Percentiles rank a stretch among this genome's conserved stretches.
Conservation (phyloP, 1,140 invertebrate genomes). For the Macrosteles quadrilineatus region DNA sequence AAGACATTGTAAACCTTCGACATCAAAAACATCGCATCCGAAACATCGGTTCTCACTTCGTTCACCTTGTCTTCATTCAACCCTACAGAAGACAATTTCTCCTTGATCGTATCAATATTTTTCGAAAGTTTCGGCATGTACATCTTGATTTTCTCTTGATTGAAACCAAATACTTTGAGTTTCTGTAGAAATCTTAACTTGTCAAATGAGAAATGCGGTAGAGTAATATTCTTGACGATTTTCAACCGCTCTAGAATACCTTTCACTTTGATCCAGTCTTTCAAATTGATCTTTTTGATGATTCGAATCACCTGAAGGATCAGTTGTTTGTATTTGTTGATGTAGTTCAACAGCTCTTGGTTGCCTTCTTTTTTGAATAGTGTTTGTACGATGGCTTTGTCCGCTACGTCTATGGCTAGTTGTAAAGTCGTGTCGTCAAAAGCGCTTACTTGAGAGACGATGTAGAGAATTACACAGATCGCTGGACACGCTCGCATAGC, state of each 20-base stretch:
- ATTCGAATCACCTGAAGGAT: background rate
- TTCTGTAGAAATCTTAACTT: background rate
- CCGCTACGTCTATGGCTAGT: background rate
- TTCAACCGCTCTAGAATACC: background rate
- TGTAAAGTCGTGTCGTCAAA: conserved; percentile 9
- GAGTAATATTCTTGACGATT: background rate
- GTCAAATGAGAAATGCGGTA: background rate
- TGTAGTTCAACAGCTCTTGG: conserved; percentile 1
- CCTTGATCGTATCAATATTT: background rate
- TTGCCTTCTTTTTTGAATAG: background rate
- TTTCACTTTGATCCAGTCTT: background rate
- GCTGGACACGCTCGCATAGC: too few species aligned
- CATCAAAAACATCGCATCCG: background rate
- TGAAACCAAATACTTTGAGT: background rate
- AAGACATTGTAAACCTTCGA: background rate
- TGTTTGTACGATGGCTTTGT: background rate
- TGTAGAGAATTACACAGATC: background rate
- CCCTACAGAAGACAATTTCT: background rate
- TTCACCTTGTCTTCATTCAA: background rate
- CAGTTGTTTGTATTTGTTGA: conserved; percentile 1
- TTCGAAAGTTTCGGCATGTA: background rate
- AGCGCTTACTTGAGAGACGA: background rate
- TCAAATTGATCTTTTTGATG: background rate
- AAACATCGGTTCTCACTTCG: background rate
- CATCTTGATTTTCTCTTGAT: background rate